Conservation (phyloP, 2,888 invertebrate genomes). For the Caenorhabditis sp. region DNA sequence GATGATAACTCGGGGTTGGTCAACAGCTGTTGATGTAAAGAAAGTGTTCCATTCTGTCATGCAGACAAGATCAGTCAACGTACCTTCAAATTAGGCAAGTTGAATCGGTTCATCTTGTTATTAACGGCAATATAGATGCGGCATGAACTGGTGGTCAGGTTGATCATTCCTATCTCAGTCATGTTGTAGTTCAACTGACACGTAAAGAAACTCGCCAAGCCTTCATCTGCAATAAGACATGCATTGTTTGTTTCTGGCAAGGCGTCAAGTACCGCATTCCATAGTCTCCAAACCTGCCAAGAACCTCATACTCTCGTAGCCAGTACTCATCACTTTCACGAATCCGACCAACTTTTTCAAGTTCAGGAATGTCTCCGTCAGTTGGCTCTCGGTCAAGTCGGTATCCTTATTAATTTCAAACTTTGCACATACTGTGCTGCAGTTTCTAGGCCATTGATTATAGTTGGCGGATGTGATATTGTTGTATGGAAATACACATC, state of each 20-base stretch:
- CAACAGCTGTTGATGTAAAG: not conserved
- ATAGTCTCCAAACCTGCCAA: constrained; percentile 11
- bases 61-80: too few relatives aligned
- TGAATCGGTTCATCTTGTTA: constrained; percentile 12
- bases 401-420: not conserved
- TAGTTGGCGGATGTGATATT: not conserved
- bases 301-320: constrained; percentile 7
- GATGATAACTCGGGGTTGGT: not conserved
- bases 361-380: constrained; percentile 15
- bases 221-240: constrained; percentile 3
- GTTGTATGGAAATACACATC: not conserved
- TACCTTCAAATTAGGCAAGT: constrained; percentile 22
- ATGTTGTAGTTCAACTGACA: constrained; percentile 12
- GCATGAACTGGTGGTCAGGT: constrained; percentile 1
- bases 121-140: not conserved
- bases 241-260: too few relatives aligned
- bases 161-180: constrained; percentile 13
- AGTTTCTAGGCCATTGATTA: constrained; percentile 6
- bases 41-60: not conserved
- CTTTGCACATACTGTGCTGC: constrained; percentile 4
- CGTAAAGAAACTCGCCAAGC: not conserved
- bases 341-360: constrained; percentile 15
- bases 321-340: not conserved
- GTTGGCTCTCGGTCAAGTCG: constrained; percentile 7
- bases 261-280: constrained; percentile 25